These are phyloP conservation scores for human DNA, from an alignment of 2,113 vertebrate genomes.

Conservation along the genomic window DNA sequence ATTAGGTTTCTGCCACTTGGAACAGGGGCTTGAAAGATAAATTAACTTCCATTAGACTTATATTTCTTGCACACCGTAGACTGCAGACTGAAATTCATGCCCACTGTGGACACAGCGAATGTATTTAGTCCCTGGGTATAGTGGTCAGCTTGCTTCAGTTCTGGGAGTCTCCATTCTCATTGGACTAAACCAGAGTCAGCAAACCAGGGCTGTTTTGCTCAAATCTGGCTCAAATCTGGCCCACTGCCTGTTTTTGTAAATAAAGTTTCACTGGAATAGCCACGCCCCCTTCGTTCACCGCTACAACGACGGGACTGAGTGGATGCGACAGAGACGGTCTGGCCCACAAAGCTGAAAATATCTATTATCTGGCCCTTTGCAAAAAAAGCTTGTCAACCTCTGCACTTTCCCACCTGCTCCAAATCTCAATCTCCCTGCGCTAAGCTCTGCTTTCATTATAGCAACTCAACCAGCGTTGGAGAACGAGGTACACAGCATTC, in stretches of 20 bases:
- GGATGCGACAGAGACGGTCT: background rate
- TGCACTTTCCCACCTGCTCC: background rate
- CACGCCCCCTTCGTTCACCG: background rate
- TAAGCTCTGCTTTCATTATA: background rate
- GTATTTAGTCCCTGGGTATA: accelerated
- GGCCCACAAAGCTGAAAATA: background rate
- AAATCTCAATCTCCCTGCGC: background rate
- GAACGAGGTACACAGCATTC: background rate
- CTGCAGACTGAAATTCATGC: background rate
- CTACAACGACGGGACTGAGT: background rate
- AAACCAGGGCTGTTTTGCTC: background rate
- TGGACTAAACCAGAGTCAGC: background rate
- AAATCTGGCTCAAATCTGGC: background rate
- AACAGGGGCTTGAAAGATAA: background rate
- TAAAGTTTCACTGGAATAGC: background rate
- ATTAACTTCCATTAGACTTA: background rate
- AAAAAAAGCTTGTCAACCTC: background rate
- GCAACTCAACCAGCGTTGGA: background rate
- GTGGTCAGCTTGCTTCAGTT: background rate
- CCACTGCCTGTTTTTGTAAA: background rate
- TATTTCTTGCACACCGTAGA: accelerated
- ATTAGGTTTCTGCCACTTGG: background rate
- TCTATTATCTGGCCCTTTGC: background rate
- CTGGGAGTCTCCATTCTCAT: accelerated
- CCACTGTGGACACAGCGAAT: accelerated